A percentile compares a stretch with the other conserved stretches of the same genome.
Conservation (phyloP, 1,140 invertebrate species). For the Andricus grossulariae region DNA sequence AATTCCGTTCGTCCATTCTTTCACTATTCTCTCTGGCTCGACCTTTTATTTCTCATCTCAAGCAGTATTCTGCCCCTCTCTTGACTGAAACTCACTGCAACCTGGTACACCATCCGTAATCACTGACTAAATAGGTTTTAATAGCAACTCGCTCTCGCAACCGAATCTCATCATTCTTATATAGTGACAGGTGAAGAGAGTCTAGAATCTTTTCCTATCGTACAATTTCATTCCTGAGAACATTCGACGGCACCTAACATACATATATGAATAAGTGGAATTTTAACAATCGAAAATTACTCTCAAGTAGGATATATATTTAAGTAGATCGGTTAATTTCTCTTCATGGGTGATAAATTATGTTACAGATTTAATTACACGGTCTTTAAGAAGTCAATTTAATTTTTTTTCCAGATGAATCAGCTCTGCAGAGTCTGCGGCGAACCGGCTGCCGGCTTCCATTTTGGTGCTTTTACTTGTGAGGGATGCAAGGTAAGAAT, state of each 20-base stretch:
- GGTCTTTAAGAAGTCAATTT: constrained; percentile 15
- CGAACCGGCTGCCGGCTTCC: constrained; percentile 90
- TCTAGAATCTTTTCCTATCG: not conserved
- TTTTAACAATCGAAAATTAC: constrained; percentile 33
- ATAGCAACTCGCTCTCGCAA: constrained; percentile 59
- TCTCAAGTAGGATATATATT: constrained; percentile 13
- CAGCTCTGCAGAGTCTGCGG: constrained; percentile 89
- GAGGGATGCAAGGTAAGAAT: constrained; percentile 90
- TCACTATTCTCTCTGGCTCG: constrained; percentile 7
- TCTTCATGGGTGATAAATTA: constrained; percentile 32
- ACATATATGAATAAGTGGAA: constrained; percentile 3
- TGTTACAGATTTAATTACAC: constrained; percentile 9
- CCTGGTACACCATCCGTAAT: constrained; percentile 50
- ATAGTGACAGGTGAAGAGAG: constrained; percentile 30
- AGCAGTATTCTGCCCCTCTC: constrained; percentile 33
- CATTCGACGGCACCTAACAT: constrained; percentile 1
- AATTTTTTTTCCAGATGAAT: constrained; percentile 82
- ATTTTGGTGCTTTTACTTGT: constrained; percentile 93
- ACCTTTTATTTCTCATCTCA: constrained; percentile 41
- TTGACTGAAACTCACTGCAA: constrained; percentile 34
- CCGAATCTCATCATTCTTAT: constrained; percentile 41
- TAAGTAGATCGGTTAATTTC: not conserved
- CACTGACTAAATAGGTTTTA: constrained; percentile 64
- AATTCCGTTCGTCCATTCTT: constrained; percentile 9
- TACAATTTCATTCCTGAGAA: constrained; percentile 30